Evolutionary conservation across 2,113 vertebrate genomes (phyloP), one percentile per base, ranked within the genome.

Genomic region (Lepus europaeus): DNA sequence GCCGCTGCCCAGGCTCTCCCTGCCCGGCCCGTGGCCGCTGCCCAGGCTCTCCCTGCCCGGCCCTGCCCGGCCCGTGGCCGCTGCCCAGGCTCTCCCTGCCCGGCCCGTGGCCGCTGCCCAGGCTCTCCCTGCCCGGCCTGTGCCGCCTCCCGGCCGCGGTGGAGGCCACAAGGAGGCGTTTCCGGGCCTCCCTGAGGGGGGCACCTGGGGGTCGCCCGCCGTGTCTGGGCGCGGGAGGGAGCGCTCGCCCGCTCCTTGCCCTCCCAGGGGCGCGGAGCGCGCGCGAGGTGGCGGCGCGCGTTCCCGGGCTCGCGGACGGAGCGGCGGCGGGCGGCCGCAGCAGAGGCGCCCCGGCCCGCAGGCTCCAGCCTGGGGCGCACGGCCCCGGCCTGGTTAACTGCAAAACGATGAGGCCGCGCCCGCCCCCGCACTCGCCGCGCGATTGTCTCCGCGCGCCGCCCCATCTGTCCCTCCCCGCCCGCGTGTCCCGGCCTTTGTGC

Each of bases 381-480:
- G 23, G 68, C 33, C 27, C 12, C 45, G 51, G 92, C 95, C 95
- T 94, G 96, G 97, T 96, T 97, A 96, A 93, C 94, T n/a, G 94
- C 96, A 66, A 93, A 25, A 85, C 0, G 78, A 81, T 11, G 97
- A 76, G 80, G 97, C 74, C 87, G 83, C 70, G 93, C 96, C 94
- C 94, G 93, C 96, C 96, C 92, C 87, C 89, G 89, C 90, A 74
- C 97, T 92, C 74, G 63, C 94, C 8, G 81, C 96, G 90, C 97
- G 68, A 93, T 97, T 77, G 96, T 93, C 95, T 97, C 81, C 25
- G n/a, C 11, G 84, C 78, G 59, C 70, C 53, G 89, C 45, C 95
- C 97, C 99, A 99, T 99, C 99, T 99, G 99, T 99, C 98, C 98
- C 97, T 98, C 96, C 98, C 98, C 88, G 97, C 97, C 97, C 97